A percentile compares a stretch with the other conserved stretches of the same genome.
Evolutionary conservation across 2,113 vertebrate genomes (phyloP).

Genomic region (Empidonax traillii): DNA sequence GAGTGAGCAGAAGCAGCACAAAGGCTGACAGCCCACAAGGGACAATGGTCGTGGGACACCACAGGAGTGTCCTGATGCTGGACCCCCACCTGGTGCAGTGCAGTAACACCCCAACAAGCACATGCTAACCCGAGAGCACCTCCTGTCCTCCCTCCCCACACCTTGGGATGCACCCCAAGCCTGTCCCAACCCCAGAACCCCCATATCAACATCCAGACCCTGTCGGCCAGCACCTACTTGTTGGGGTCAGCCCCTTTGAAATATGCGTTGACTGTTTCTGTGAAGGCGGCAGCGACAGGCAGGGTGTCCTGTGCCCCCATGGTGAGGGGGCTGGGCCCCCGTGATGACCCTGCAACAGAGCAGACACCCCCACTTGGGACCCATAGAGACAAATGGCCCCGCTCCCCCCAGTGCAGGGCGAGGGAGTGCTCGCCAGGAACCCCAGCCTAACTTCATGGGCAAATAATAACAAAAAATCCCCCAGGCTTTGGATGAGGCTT

Average conservation of each 20-base stretch:
- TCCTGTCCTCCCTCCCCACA: not conserved
- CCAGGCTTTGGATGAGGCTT: not conserved
- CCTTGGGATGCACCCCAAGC: not conserved
- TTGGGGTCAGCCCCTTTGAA: conserved; percentile 97
- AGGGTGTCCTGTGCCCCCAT: conserved; percentile 98
- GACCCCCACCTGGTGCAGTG: fast-evolving
- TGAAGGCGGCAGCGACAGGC: conserved; percentile 96
- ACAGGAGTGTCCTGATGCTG: not conserved
- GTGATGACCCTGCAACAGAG: conserved; percentile 85
- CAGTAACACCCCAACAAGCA: not conserved
- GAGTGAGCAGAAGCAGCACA: not conserved
- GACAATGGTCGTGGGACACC: fast-evolving
- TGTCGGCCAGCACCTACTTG: conserved; percentile 76
- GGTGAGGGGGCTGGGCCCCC: conserved; percentile 96
- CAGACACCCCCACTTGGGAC: not conserved
- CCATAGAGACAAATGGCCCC: fast-evolving
- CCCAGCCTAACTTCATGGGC: not conserved
- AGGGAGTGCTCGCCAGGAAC: not conserved
- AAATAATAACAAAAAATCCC: not conserved
- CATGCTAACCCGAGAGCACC: not conserved
- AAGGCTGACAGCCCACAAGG: not conserved
- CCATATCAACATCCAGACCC: fast-evolving
- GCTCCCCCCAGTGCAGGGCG: fast-evolving
- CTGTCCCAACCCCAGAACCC: too few relatives aligned
- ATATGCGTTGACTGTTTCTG: conserved; percentile 96